These are phyloP conservation scores for Bunonema sp. DNA, from an alignment of 2,888 invertebrate genomes.

Conservation along the genomic window DNA sequence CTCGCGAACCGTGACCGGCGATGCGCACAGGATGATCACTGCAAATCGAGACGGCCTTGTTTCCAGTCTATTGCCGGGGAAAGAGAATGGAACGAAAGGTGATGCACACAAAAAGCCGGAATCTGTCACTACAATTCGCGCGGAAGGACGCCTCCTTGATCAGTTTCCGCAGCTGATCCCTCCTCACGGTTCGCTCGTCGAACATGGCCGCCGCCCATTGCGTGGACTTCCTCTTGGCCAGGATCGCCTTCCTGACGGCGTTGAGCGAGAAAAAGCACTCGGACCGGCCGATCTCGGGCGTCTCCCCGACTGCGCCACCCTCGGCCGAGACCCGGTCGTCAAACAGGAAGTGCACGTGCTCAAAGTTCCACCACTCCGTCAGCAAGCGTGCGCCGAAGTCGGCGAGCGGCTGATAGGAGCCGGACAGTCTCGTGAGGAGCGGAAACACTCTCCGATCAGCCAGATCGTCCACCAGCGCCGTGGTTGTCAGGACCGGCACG, in stretches of 20 bases:
- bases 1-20: constrained; percentile 67
- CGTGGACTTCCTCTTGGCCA: constrained; percentile 21
- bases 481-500: constrained; percentile 65
- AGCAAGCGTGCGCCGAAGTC: constrained; percentile 18
- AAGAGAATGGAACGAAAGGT: background rate
- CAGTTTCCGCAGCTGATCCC: constrained; percentile 53
- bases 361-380: constrained; percentile 48
- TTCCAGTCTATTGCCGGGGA: too few relatives aligned
- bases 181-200: constrained; percentile 57
- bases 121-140: constrained; percentile 26
- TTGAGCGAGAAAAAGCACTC: constrained; percentile 36
- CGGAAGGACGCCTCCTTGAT: constrained; percentile 53
- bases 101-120: constrained; percentile 1
- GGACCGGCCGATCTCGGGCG: constrained; percentile 21
- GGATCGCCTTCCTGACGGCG: constrained; percentile 35
- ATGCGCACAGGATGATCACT: constrained; percentile 90
- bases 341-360: constrained; percentile 53
- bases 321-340: constrained; percentile 19
- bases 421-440: constrained; percentile 69
- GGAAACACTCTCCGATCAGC: constrained; percentile 58
- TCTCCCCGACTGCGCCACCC: constrained; percentile 13
- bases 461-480: constrained; percentile 65
- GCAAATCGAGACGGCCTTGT: too few relatives aligned
- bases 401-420: constrained; percentile 53
- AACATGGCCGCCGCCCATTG: constrained; percentile 40